A percentile compares a stretch with the other conserved stretches of the same genome.
phyloP scores from a whole-genome alignment of 2,888 invertebrate genomes.

The Conops quadrifasciatus region DNA sequence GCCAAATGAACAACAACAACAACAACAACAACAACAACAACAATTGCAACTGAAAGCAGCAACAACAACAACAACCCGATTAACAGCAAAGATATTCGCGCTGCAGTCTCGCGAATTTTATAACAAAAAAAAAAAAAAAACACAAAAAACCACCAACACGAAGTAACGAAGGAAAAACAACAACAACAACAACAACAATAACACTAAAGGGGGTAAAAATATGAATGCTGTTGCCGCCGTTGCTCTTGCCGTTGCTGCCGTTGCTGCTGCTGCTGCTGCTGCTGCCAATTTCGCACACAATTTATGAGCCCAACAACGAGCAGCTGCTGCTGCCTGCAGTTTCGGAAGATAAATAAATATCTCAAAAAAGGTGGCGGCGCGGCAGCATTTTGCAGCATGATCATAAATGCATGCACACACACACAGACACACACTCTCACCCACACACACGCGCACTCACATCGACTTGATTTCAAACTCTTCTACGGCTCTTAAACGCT shows the following conservation, averaged over 20 bases:
- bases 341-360: slow-evolving; percentile 21
- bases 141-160: too few species aligned
- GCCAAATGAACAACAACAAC: slow-evolving; percentile 24
- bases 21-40: background rate
- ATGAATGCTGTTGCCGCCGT: too few species aligned
- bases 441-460: too few species aligned
- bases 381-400: background rate
- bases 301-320: slow-evolving; percentile 27
- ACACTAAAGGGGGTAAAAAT: too few species aligned
- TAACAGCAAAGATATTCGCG: background rate
- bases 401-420: background rate
- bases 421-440: slow-evolving; percentile 20
- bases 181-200: too few species aligned
- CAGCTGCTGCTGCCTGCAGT: slow-evolving; percentile 18
- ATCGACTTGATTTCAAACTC: too few species aligned
- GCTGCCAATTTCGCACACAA: slow-evolving; percentile 21
- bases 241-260: too few species aligned
- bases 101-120: background rate
- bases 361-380: slow-evolving; percentile 3
- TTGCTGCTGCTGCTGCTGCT: too few species aligned
- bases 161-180: too few species aligned
- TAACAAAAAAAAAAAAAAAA: too few species aligned
- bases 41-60: background rate
- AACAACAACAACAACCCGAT: too few species aligned
- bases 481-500: too few species aligned